Evolutionary conservation across 1,140 invertebrate species (phyloP).

Genomic region (Solen grandis): DNA sequence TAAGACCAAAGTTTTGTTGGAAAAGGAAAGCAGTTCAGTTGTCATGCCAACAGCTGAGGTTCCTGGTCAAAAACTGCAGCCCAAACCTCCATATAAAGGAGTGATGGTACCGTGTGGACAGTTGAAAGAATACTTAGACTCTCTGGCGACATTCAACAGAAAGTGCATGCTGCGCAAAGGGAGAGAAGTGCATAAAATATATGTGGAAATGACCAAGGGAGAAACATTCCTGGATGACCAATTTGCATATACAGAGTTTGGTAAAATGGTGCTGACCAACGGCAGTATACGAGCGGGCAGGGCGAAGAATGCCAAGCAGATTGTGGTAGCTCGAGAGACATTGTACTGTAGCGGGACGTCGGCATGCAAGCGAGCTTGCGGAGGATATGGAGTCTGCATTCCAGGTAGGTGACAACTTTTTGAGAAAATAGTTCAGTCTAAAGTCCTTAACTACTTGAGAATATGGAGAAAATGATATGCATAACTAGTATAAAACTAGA

Average conservation of each 20-base stretch:
- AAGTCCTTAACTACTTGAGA: no score
- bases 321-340: conserved; percentile 75
- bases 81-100: conserved; percentile 67
- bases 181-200: conserved; percentile 76
- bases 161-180: conserved; percentile 77
- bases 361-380: conserved; percentile 74
- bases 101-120: conserved; percentile 72
- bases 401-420: conserved; percentile 67
- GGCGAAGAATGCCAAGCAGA: conserved; percentile 75
- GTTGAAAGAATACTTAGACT: conserved; percentile 72
- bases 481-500: no score
- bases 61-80: not conserved
- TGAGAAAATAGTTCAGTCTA: no score
- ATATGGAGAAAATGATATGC: no score
- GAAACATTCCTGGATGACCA: conserved; percentile 75
- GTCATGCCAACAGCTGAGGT: not conserved
- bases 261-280: conserved; percentile 73
- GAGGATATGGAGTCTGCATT: conserved; percentile 73
- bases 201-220: conserved; percentile 76
- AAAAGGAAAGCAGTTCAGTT: not conserved
- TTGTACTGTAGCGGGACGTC: conserved; percentile 75
- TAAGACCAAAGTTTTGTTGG: not conserved
- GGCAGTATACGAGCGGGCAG: conserved; percentile 74
- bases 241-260: conserved; percentile 76
- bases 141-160: conserved; percentile 70